These are phyloP conservation scores for Elanoides forficatus DNA, from an alignment of 2,113 vertebrate genomes.

Conservation along the genomic window DNA sequence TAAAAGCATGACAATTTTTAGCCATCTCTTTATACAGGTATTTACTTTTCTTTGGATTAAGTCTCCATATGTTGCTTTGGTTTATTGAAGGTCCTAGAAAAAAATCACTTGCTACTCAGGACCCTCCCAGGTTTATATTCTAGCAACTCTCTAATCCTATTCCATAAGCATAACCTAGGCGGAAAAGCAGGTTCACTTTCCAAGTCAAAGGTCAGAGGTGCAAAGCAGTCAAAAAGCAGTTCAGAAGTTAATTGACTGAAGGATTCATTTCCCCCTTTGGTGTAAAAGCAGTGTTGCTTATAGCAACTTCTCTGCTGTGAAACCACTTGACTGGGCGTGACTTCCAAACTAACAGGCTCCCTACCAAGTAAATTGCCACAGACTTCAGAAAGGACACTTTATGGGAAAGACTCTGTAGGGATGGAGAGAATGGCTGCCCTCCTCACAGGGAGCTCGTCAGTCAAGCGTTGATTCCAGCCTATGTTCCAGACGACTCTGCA, in stretches of 20 bases:
- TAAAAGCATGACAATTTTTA: background rate
- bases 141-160: background rate
- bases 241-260: background rate
- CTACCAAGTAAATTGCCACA: background rate
- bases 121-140: background rate
- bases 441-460: rapidly evolving
- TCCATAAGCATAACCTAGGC: background rate
- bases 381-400: background rate
- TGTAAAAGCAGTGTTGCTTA: background rate
- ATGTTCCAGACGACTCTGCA: background rate
- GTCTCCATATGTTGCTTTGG: background rate
- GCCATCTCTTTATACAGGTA: background rate
- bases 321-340: background rate
- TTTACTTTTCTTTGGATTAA: background rate
- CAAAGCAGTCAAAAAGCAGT: background rate
- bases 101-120: rapidly evolving
- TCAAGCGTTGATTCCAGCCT: background rate
- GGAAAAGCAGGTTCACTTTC: background rate
- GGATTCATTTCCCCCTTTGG: background rate
- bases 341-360: background rate
- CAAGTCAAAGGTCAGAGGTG: background rate
- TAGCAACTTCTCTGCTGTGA: background rate
- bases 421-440: background rate
- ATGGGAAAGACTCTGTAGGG: background rate
- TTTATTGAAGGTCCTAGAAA: background rate